Conservation (phyloP, 2,113 vertebrate genomes). For the Otus sunia region DNA sequence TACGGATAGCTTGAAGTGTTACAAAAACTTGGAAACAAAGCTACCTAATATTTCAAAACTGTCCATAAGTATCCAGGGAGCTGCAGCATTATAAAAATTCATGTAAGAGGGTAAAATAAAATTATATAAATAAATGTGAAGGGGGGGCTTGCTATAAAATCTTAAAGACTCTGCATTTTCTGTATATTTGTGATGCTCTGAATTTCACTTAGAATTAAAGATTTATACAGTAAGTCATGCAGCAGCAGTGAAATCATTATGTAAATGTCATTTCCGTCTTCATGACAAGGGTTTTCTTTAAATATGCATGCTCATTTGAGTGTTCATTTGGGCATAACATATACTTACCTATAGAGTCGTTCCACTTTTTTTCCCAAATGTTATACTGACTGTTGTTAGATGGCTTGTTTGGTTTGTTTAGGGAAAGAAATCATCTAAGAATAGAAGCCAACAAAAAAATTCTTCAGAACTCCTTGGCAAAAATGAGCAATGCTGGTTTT, state of each 20-base stretch:
- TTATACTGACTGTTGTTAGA: not conserved
- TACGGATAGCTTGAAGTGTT: not conserved
- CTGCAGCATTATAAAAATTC: not conserved
- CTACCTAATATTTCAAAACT: not conserved
- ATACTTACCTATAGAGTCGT: not conserved
- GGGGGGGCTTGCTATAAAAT: not conserved
- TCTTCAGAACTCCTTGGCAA: not conserved
- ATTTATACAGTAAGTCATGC: not conserved
- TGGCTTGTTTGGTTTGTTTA: not conserved
- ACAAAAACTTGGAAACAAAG: not conserved
- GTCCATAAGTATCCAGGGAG: not conserved
- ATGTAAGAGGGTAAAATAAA: not conserved
- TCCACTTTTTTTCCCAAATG: not conserved
- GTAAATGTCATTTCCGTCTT: constrained; percentile 44
- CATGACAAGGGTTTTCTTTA: constrained; percentile 30
- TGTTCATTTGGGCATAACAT: not conserved
- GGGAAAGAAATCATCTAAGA: constrained; percentile 1
- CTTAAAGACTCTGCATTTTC: not conserved
- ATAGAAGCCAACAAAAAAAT: not conserved
- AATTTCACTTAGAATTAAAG: constrained; percentile 46
- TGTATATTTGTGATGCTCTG: not conserved
- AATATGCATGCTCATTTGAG: not conserved
- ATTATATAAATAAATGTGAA: not conserved
- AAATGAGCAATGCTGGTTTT: not conserved
- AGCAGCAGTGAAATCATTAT: constrained; percentile 25